phyloP scores from a whole-genome alignment of 2,113 vertebrate species.

The Fregetta grallaria region DNA sequence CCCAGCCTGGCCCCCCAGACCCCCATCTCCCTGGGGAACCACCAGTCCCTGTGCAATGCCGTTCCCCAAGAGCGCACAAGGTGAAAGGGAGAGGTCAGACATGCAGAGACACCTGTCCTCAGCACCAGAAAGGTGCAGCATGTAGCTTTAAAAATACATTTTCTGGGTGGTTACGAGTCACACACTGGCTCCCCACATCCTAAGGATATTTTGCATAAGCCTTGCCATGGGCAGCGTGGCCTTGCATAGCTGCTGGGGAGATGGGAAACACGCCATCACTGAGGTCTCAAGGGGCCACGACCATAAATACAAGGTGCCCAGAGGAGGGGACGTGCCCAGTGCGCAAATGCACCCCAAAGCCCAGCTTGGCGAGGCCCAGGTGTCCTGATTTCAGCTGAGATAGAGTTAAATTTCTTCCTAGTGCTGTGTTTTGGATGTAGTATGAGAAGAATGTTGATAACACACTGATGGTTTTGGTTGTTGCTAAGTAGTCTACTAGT shows the following conservation, averaged over 20 bases:
- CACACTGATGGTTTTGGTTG: too few species aligned
- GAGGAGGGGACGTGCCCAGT: fast-evolving
- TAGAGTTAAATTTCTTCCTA: too few species aligned
- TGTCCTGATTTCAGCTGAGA: too few species aligned
- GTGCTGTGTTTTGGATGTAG: too few species aligned
- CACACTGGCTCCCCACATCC: background rate
- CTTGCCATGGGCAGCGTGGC: background rate
- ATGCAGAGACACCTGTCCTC: fast-evolving
- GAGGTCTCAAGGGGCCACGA: fast-evolving
- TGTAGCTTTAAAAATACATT: background rate
- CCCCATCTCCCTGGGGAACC: background rate
- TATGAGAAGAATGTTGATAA: too few species aligned
- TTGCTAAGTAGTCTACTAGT: too few species aligned
- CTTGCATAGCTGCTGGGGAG: background rate
- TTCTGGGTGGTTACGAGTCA: too few species aligned
- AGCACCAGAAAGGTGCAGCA: background rate
- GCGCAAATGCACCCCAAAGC: background rate
- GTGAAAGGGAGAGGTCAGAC: background rate
- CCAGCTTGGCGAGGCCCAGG: background rate
- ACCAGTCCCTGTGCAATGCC: background rate
- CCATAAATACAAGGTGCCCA: fast-evolving
- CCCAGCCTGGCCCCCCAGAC: background rate
- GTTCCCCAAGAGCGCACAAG: fast-evolving
- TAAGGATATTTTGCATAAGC: fast-evolving
- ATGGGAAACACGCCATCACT: fast-evolving